Evolutionary conservation across 2,888 invertebrate genomes (phyloP).

Genomic region (Sipha maydis): DNA sequence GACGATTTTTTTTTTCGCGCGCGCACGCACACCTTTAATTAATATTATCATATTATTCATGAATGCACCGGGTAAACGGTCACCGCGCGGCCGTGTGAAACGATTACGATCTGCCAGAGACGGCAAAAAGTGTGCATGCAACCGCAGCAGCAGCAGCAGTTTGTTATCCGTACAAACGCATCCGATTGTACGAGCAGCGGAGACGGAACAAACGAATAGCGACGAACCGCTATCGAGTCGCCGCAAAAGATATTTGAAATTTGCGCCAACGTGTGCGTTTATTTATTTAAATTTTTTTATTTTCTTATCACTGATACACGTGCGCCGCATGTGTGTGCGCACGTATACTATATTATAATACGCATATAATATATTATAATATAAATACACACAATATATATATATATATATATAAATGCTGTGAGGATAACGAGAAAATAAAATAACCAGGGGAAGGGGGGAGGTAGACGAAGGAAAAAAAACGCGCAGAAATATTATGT

Average conservation of each 20-base stretch:
- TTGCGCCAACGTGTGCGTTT: neutral
- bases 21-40: conserved; percentile 37
- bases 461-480: neutral
- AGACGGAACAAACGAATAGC: conserved; percentile 8
- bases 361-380: neutral
- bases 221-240: neutral
- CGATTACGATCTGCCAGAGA: conserved; percentile 1
- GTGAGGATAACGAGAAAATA: neutral
- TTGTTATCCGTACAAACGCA: neutral
- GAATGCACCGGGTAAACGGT: neutral
- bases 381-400: too few relatives aligned
- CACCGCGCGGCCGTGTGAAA: neutral
- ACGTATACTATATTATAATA: neutral
- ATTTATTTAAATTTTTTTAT: neutral
- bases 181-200: conserved; percentile 2
- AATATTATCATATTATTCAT: conserved; percentile 55
- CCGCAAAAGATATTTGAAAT: conserved; percentile 21
- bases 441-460: neutral
- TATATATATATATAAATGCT: neutral
- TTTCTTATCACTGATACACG: neutral
- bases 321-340: neutral
- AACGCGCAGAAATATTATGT: conserved; percentile 18
- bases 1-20: conserved; percentile 1
- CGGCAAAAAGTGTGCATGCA: neutral
- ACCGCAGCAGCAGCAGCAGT: neutral